Base-by-base conservation (phyloP, 2,797 vertebrate species). In the Hippopotamyrus pictus region DNA sequence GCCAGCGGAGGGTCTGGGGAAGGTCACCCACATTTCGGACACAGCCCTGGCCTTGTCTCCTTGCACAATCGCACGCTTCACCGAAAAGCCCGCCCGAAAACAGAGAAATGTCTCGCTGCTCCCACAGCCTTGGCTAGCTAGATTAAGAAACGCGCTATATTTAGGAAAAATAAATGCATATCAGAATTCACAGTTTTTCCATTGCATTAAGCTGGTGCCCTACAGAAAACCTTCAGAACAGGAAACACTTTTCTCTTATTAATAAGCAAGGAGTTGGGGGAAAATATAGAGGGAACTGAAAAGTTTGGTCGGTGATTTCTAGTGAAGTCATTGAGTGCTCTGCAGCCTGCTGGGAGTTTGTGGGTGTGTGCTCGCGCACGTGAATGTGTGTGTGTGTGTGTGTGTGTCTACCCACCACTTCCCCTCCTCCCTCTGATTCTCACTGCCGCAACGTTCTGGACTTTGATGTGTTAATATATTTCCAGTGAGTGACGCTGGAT, bases 401-500 rank as follows among this genome's bases (percentile, higher is more conserved):
- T 50, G 11, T 50, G 11, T 29, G 57, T 53, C 76, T 85, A 54
- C 69, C 44, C 51, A 73, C 73, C 37, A 48, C 17, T 73, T 89
- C 50, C 44, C 54, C 62, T 53, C 87, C 54, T 84, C 76, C 57
- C 29, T 17, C 37, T 29, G 41, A 25, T 41, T 65, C 9, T 84
- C 25, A 50, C 89, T 57, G 46, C 14, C 46, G 2, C 14, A 53
- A 51, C 14, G 84, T 84, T 91, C 87, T 90, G 86, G 89, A 37
- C 92, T 92, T 93, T 93, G 91, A 93, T 91, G 90, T 92, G 90
- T 90, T 91, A 87, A 88, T 89, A 89, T 88, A 92, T 92, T 92
- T 90, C 88, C 89, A 91, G 57, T 90, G 91, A 86, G 73, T 88
- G 90, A 89, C 62, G 53, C 89, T 86, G 46, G 59, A 89, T 85